A percentile compares a stretch with the other conserved stretches of the same genome.
Conservation (phyloP, 2,888 invertebrate species). For the Leucoptera coffeella region DNA sequence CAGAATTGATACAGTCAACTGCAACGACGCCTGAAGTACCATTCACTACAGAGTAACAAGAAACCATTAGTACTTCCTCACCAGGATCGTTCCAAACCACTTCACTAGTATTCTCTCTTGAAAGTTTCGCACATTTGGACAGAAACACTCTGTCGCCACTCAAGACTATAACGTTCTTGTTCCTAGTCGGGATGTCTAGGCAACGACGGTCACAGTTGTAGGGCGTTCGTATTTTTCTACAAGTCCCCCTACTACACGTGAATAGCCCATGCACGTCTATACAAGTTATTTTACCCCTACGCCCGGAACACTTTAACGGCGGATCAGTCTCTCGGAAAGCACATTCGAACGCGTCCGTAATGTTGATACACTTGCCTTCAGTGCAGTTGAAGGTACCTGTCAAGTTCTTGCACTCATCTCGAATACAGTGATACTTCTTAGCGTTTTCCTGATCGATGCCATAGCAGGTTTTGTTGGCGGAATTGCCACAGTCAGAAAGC, state of each 20-base stretch:
- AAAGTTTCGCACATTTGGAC: conserved; percentile 74
- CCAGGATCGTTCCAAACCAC: conserved; percentile 79
- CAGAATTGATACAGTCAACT: conserved; percentile 83
- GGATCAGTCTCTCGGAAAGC: conserved; percentile 79
- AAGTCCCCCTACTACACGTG: conserved; percentile 77
- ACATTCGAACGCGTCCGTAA: conserved; percentile 85
- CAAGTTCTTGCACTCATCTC: conserved; percentile 81
- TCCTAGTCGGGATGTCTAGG: conserved; percentile 82
- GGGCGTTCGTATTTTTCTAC: conserved; percentile 76
- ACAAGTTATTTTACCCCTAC: conserved; percentile 83
- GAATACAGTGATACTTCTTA: conserved; percentile 79
- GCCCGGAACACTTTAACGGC: conserved; percentile 78
- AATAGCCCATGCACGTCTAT: conserved; percentile 81
- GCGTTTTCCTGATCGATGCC: conserved; percentile 86
- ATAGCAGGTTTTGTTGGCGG: conserved; percentile 83
- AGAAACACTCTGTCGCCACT: conserved; percentile 87
- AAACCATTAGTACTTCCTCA: conserved; percentile 78
- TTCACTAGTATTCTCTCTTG: conserved; percentile 61
- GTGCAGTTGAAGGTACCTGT: conserved; percentile 89
- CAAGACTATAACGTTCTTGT: conserved; percentile 82
- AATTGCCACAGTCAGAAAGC: conserved; percentile 79
- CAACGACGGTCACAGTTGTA: conserved; percentile 86
- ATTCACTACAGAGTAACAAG: conserved; percentile 74
- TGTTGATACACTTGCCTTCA: conserved; percentile 78
- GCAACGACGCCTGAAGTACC: conserved; percentile 71